Base-by-base conservation (phyloP, 2,113 vertebrate genomes). In the Alligator mississippiensis region DNA sequence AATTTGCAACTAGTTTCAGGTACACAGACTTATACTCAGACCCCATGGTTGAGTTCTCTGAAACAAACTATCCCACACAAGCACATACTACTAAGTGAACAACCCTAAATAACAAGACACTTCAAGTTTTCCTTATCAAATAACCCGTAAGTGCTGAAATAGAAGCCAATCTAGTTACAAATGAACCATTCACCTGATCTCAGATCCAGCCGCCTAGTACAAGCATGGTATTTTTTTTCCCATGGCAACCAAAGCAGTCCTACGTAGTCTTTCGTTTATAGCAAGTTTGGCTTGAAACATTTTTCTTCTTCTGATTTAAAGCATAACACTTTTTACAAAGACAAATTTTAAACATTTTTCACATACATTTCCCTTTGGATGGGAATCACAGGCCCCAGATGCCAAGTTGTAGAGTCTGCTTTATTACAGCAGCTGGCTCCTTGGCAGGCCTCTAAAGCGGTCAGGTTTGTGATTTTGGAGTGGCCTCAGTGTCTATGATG, bases 341-440 rank as follows among this genome's bases (percentile, higher is more conserved):
- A 93, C 82, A 95, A 93, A 98, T 96, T 96, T 95, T 90, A 97
- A 97, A 96, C 96, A 95, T 97, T 97, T 95, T 96, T 97, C 96
- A 96, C 87, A 84, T 93, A 94, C 82, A 94, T 80, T 96, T 95
- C 95, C 81, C 96, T 88, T 96, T 97, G 96, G 97, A 97, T 93
- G 79, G 83, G 80, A 97, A 92, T 90, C 96, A 95, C 77, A 66
- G 83, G 81, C 14, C 83, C 28, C 81, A 57, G 81, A 88, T 97
- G 97, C 96, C 96, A 98, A 97, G 89, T 94, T 94, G 92, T 90
- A 96, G 83, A 96, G 95, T 93, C 87, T 88, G 90, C 85, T 96
- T 96, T 97, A 93, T 96, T 95, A 96, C 60, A 87, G 96, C 96
- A 96, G 97, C 97, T 97, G 97, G 96, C 79, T 95, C 77, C 90